A percentile compares a stretch with the other conserved stretches of the same genome.
phyloP scores from a whole-genome alignment of 92 coral and sea anemone species.

The Parazoanthus darwini region DNA sequence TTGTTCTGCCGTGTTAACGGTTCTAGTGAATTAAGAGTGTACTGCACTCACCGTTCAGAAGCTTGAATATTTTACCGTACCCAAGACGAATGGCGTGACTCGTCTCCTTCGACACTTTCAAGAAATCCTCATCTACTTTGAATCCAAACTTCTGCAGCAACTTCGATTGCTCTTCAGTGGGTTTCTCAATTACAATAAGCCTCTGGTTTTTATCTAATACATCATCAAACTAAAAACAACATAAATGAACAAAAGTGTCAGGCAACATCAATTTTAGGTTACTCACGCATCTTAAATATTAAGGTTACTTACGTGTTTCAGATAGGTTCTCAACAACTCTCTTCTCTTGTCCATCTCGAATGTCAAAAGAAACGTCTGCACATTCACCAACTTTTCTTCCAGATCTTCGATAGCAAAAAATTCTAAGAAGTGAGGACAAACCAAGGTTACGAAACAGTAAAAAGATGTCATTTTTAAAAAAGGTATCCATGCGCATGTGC shows the following conservation, averaged over 20 bases:
- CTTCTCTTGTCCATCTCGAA: neutral
- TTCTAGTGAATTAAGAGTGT: too few relatives aligned
- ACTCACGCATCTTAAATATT: too few relatives aligned
- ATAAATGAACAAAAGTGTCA: too few relatives aligned
- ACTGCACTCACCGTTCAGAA: slow-evolving; percentile 17
- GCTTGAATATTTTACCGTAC: slow-evolving; percentile 7
- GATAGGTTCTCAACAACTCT: neutral
- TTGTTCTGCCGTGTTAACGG: too few relatives aligned
- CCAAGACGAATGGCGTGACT: neutral
- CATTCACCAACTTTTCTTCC: neutral
- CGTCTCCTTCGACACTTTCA: neutral
- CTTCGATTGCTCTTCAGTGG: neutral
- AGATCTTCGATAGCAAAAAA: too few relatives aligned
- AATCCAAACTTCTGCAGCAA: slow-evolving; percentile 23
- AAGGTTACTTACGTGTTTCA: neutral
- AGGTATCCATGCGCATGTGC: too few relatives aligned
- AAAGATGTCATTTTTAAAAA: too few relatives aligned
- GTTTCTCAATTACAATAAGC: neutral
- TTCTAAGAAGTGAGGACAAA: too few relatives aligned
- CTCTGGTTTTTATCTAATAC: too few relatives aligned
- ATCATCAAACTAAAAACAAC: too few relatives aligned
- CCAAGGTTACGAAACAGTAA: too few relatives aligned
- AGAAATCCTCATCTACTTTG: neutral
- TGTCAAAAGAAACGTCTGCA: neutral
- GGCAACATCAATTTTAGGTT: too few relatives aligned